Conservation (phyloP, 2,888 invertebrate species). For the Arrhopalites spinosus region DNA sequence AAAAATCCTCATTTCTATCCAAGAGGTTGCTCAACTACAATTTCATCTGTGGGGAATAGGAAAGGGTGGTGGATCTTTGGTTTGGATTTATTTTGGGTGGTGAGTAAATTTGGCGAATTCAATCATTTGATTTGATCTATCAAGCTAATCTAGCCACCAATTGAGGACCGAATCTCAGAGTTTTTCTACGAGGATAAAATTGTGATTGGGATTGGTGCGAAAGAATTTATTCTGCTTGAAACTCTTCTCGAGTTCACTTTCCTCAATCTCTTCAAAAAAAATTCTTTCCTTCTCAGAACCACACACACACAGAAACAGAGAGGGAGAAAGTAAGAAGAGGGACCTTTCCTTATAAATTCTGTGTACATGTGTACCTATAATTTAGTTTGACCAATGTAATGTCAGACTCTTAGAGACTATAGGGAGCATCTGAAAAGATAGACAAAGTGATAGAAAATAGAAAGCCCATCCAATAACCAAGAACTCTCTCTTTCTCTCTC, state of each 20-base stretch:
- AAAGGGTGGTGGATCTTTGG: not conserved
- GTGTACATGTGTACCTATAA: too few species aligned
- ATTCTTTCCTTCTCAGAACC: too few species aligned
- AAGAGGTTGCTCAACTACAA: not conserved
- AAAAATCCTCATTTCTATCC: too few species aligned
- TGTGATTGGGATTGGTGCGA: not conserved
- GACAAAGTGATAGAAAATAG: not conserved
- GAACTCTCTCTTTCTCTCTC: not conserved
- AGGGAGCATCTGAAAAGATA: too few species aligned
- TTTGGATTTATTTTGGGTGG: conserved; percentile 20
- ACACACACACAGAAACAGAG: too few species aligned
- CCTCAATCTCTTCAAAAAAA: not conserved
- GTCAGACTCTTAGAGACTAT: too few species aligned
- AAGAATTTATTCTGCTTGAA: conserved; percentile 13
- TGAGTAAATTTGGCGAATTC: too few species aligned
- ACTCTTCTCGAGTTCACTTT: conserved; percentile 14
- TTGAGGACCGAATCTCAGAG: conserved; percentile 6
- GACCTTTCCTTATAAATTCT: not conserved
- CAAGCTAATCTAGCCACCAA: conserved; percentile 25
- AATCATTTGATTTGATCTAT: conserved; percentile 32
- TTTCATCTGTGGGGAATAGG: not conserved
- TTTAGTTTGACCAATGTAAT: too few species aligned
- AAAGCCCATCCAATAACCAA: not conserved
- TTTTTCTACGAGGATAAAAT: conserved; percentile 26
- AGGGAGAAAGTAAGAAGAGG: not conserved